Percentiles rank a stretch among this genome's conserved stretches.
Evolutionary conservation across 2,888 invertebrate genomes (phyloP).

Genomic region (Cheilosia urbana): DNA sequence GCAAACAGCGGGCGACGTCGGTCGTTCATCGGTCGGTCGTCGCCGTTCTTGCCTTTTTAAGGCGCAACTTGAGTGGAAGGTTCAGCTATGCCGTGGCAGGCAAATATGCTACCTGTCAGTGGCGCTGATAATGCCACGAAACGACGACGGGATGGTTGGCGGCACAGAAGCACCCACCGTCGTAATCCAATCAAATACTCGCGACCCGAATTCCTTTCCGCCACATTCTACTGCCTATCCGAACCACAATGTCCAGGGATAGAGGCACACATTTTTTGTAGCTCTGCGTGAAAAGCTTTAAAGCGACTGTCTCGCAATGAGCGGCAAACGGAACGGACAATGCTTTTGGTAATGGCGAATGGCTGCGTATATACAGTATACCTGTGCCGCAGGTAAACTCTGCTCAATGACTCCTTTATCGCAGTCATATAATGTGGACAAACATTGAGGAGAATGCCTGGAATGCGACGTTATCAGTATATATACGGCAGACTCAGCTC

Average conservation of each 20-base stretch:
- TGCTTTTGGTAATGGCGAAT: constrained; percentile 5
- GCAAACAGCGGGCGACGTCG: constrained; percentile 47
- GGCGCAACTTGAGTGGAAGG: constrained; percentile 25
- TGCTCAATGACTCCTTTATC: constrained; percentile 66
- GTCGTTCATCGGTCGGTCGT: not conserved
- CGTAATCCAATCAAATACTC: constrained; percentile 67
- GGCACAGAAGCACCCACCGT: constrained; percentile 68
- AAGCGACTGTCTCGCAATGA: constrained; percentile 38
- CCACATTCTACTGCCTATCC: constrained; percentile 24
- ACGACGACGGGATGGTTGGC: constrained; percentile 46
- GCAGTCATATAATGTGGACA: constrained; percentile 73
- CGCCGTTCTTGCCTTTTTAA: constrained; percentile 22
- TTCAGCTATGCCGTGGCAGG: constrained; percentile 39
- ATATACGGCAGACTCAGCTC: constrained; percentile 44
- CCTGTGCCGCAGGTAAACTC: constrained; percentile 50
- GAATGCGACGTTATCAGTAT: constrained; percentile 68
- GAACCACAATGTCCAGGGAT: not conserved
- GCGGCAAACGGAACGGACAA: not conserved
- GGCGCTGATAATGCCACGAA: constrained; percentile 54
- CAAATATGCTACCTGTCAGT: constrained; percentile 70
- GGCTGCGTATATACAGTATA: not conserved
- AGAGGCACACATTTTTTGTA: constrained; percentile 4
- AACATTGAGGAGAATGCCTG: constrained; percentile 62
- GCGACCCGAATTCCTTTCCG: constrained; percentile 64
- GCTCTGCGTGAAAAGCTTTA: constrained; percentile 47